Base-by-base conservation (phyloP, 1,140 invertebrate species). In the Drosophila guanche region DNA sequence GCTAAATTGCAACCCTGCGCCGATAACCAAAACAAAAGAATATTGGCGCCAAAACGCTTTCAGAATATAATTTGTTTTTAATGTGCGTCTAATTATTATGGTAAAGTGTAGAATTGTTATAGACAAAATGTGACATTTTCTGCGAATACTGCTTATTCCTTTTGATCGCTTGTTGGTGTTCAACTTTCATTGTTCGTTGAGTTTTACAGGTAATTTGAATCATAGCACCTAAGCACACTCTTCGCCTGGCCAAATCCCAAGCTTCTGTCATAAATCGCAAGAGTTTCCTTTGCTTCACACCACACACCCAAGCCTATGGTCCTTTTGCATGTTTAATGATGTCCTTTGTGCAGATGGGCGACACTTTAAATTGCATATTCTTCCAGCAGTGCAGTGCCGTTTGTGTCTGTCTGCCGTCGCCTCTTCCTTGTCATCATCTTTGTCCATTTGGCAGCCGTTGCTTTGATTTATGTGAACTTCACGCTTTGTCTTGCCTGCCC, bases 401-500 rank as follows among this genome's bases (percentile, higher is more conserved):
- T n/a, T 10, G 10, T 33, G 37, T 20, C 37, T 37, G 45, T 7
- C 5, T 16, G 46, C 16, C 5, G 33, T 12, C 16, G 16, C 16
- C 16, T 20, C 16, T 20, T 20, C 16, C 16, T 20, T 20, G 73
- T 81, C 78, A 67, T 61, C 73, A 42, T 50, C 52, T 47, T 70
- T 83, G 79, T 77, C 57, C 67, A 73, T 65, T 79, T 70, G 75
- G 63, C 79, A 75, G 79, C 48, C 79, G 75, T 61, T 59, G 65
- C 71, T 68, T 79, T 84, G 79, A 84, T 84, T 84, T 84, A 84
- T 84, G 76, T 76, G 70, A 65, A 75, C 76, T 79, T 79, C 76
- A 79, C 77, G 77, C 54, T 60, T 65, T 58, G 77, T 52, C 76
- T 46, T 56, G 58, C 48, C 45, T 33, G 22, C 37, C 33, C 20